Conservation (phyloP, 2,797 vertebrate species). For the Phoxinus dragarum region DNA sequence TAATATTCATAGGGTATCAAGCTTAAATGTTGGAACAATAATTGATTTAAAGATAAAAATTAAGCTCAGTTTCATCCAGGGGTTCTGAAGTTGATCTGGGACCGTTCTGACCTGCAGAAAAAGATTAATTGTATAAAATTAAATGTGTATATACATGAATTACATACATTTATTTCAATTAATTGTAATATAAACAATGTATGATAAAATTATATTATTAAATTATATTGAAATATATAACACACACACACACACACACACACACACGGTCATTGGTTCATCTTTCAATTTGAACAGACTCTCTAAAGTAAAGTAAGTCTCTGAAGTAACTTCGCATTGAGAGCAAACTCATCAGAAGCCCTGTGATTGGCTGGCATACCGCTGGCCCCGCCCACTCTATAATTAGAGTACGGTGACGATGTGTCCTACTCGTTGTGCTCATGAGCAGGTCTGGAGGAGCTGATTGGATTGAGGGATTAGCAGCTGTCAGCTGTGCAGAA, state of each 20-base stretch:
- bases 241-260: too few species aligned
- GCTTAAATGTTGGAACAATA: background rate
- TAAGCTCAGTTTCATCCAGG: background rate
- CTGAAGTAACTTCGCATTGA: background rate
- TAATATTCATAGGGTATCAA: slow-evolving; percentile 23
- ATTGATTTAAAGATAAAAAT: slow-evolving; percentile 4
- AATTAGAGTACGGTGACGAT: slow-evolving; percentile 25
- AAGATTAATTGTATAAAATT: background rate
- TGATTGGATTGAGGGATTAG: slow-evolving; percentile 52
- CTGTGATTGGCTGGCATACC: background rate
- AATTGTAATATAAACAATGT: too few species aligned
- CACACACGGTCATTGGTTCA: background rate
- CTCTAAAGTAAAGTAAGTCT: background rate
- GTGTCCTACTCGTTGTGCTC: slow-evolving; percentile 14
- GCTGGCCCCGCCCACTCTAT: slow-evolving; percentile 22
- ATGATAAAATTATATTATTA: too few species aligned
- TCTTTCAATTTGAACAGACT: too few species aligned
- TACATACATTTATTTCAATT: too few species aligned
- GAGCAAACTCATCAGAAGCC: background rate
- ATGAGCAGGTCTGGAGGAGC: slow-evolving; percentile 40
- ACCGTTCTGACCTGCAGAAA: background rate
- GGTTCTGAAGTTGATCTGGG: background rate
- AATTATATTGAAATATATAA: too few species aligned
- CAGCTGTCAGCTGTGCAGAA: slow-evolving; percentile 19
- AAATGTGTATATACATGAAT: too few species aligned